Conservation (phyloP, 2,888 invertebrate species). For the Oasisia sp. region DNA sequence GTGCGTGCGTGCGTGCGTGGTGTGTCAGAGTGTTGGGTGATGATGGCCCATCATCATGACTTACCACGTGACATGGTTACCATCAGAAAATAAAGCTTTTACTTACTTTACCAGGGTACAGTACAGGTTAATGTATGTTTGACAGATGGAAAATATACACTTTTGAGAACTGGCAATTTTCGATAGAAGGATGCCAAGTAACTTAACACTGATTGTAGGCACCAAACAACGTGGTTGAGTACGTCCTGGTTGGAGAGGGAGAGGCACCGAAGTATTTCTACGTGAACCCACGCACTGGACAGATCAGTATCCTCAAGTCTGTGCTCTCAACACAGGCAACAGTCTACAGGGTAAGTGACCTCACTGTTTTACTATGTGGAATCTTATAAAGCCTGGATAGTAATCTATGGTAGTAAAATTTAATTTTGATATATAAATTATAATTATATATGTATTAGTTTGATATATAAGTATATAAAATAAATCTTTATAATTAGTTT, state of each 20-base stretch:
- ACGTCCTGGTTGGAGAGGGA: conserved; percentile 39
- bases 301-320: conserved; percentile 48
- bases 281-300: conserved; percentile 51
- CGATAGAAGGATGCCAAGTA: neutral
- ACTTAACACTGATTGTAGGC: conserved; percentile 38
- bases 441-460: neutral
- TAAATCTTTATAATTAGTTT: no score
- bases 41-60: no score
- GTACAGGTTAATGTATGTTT: neutral
- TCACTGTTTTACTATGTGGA: neutral
- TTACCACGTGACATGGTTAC: no score
- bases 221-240: conserved; percentile 44
- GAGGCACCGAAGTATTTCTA: conserved; percentile 51
- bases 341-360: conserved; percentile 48
- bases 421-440: no score
- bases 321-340: conserved; percentile 45
- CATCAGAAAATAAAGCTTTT: no score
- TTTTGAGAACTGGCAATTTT: neutral
- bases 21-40: no score
- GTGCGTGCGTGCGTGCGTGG: no score
- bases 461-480: no score
- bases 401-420: no score
- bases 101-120: no score
- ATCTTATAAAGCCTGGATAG: no score
- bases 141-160: neutral